phyloP scores from a whole-genome alignment of 1,140 invertebrate species.

The Halesus radiatus region DNA sequence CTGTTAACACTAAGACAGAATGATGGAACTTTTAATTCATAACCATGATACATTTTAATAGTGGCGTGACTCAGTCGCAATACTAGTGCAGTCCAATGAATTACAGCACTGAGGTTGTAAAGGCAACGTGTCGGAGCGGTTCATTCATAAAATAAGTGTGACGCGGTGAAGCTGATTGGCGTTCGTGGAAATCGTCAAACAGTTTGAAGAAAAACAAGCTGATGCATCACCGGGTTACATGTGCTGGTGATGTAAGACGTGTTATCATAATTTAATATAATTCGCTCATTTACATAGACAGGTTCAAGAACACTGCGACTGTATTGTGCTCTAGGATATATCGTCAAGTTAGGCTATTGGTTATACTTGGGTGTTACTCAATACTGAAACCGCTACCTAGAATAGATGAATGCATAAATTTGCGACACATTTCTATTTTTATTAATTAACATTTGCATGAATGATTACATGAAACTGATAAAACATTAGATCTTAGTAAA shows the following conservation, averaged over 20 bases:
- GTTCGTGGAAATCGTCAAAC: constrained; percentile 8
- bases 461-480: no score
- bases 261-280: background rate
- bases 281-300: background rate
- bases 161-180: constrained; percentile 8
- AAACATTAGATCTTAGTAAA: no score
- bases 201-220: constrained; percentile 2
- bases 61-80: constrained; percentile 12
- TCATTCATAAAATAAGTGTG: constrained; percentile 24
- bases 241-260: background rate
- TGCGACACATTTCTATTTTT: no score
- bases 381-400: no score
- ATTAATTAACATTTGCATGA: no score
- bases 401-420: no score
- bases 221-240: constrained; percentile 1
- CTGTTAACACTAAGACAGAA: background rate
- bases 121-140: background rate
- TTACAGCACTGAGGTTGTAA: constrained; percentile 8
- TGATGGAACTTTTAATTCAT: constrained; percentile 14
- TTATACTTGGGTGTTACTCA: no score
- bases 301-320: no score
- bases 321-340: no score
- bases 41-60: constrained; percentile 9
- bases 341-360: no score
- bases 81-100: constrained; percentile 25